These are phyloP conservation scores for Adelosebastes latens DNA, from an alignment of 2,797 vertebrate species.

Conservation along the genomic window DNA sequence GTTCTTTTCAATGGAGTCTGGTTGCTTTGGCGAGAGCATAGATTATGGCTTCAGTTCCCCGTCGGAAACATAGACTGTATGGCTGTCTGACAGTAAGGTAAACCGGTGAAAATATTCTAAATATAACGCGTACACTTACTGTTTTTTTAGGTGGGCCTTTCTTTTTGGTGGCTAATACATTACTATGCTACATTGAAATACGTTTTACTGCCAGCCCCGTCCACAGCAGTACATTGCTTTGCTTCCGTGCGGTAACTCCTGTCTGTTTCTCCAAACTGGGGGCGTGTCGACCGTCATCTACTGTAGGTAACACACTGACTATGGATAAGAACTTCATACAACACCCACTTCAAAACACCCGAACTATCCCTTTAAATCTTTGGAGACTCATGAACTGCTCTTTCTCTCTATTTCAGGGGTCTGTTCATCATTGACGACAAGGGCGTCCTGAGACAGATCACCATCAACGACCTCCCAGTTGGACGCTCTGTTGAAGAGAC, in stretches of 20 bases:
- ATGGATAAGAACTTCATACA: not conserved
- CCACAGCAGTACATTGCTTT: no score
- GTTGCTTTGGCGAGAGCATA: no score
- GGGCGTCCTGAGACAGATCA: slow-evolving; percentile 95
- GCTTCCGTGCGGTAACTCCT: not conserved
- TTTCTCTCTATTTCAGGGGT: slow-evolving; percentile 80
- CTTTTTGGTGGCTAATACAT: no score
- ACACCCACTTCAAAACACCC: not conserved
- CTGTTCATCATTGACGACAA: slow-evolving; percentile 97
- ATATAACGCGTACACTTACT: no score
- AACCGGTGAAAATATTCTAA: no score
- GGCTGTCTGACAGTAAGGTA: no score
- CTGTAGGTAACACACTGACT: not conserved
- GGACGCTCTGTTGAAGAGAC: slow-evolving; percentile 96
- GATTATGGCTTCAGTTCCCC: no score
- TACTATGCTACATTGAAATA: no score
- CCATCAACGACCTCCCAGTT: slow-evolving; percentile 97
- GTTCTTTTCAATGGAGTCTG: no score
- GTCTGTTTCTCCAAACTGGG: not conserved
- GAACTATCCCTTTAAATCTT: not conserved
- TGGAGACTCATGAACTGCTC: not conserved
- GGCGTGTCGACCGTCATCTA: not conserved
- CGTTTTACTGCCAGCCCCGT: no score
- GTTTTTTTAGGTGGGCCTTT: no score
- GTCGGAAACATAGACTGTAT: no score